phyloP scores from a whole-genome alignment of 2,888 invertebrate species.

The Stenchaetothrips biformis region DNA sequence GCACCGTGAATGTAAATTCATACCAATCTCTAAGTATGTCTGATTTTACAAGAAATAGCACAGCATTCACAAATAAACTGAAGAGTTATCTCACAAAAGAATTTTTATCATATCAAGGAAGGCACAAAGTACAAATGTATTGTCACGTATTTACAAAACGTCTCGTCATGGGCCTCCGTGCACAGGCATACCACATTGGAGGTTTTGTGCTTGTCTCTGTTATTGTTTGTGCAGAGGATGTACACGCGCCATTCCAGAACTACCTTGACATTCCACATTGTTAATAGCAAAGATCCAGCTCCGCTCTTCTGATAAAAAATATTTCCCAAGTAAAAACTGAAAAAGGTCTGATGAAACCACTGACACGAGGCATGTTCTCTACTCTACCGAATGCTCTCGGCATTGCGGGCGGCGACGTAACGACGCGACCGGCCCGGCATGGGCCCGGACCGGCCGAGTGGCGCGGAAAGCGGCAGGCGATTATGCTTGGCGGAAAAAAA shows the following conservation, averaged over 20 bases:
- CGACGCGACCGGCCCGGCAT: no score
- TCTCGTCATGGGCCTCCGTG: not conserved
- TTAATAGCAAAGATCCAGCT: slow-evolving; percentile 3
- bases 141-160: slow-evolving; percentile 6
- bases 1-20: not conserved
- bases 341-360: not conserved
- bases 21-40: not conserved
- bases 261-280: not conserved
- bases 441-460: no score
- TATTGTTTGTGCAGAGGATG: slow-evolving; percentile 16
- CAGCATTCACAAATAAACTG: not conserved
- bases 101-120: slow-evolving; percentile 11
- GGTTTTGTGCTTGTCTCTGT: slow-evolving; percentile 5
- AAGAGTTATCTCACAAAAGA: not conserved
- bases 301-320: not conserved
- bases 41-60: not conserved
- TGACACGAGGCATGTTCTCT: no score
- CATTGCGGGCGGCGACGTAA: no score
- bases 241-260: not conserved
- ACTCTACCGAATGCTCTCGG: no score
- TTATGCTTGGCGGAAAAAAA: no score
- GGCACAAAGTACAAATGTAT: slow-evolving; percentile 18
- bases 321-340: not conserved
- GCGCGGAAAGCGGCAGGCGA: no score
- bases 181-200: not conserved